Percentiles rank a stretch among this genome's conserved stretches.
These are phyloP conservation scores for Zapus hudsonius DNA, from an alignment of 2,113 vertebrate genomes.

Conservation along the genomic window DNA sequence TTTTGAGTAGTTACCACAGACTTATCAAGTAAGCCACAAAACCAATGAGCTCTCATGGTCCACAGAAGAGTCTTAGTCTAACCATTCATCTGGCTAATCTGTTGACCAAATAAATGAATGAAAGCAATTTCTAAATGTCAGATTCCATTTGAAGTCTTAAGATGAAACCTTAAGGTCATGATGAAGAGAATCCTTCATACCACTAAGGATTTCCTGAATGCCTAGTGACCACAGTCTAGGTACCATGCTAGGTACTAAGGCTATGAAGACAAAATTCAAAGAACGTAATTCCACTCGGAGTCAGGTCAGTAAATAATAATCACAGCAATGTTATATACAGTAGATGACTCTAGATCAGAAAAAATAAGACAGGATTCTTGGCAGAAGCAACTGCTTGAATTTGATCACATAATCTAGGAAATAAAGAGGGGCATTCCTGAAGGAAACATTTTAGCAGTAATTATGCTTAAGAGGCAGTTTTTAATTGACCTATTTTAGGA, in stretches of 20 bases:
- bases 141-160: slow-evolving; percentile 44
- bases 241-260: neutral
- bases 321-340: neutral
- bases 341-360: neutral
- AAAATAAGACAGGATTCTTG: neutral
- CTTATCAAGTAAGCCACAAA: neutral
- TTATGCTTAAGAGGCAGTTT: neutral
- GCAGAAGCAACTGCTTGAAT: neutral
- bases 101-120: neutral
- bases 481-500: neutral
- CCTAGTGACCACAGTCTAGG: neutral
- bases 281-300: slow-evolving; percentile 14
- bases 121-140: neutral
- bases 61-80: neutral
- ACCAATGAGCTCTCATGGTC: neutral
- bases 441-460: neutral
- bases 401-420: neutral
- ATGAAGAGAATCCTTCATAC: neutral
- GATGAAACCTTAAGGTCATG: neutral
- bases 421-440: neutral
- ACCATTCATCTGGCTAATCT: neutral
- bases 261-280: slow-evolving; percentile 38
- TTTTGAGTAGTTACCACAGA: neutral
- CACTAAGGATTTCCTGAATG: neutral
- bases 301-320: slow-evolving; percentile 51